phyloP scores from a whole-genome alignment of 2,888 invertebrate genomes.

The Acrocyrtus sp. region DNA sequence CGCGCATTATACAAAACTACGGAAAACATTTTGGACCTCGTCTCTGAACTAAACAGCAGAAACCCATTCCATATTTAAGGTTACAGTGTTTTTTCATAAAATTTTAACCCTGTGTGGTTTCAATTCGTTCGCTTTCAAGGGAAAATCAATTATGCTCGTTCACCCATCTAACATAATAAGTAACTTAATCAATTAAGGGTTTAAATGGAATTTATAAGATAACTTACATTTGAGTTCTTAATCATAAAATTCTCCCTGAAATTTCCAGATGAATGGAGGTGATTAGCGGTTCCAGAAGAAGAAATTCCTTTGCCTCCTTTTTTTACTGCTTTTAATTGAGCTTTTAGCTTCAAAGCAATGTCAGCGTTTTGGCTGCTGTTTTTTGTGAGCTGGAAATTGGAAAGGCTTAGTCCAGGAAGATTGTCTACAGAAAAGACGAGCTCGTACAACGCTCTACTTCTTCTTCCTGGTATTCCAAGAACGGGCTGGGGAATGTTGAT shows the following conservation, averaged over 20 bases:
- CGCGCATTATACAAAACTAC: too few relatives aligned
- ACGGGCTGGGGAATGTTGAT: conserved; percentile 74
- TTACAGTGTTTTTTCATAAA: too few relatives aligned
- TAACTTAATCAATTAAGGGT: too few relatives aligned
- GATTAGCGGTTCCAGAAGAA: neutral
- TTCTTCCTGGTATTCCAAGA: conserved; percentile 72
- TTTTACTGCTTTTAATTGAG: conserved; percentile 46
- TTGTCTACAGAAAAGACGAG: conserved; percentile 76
- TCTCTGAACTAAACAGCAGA: too few relatives aligned
- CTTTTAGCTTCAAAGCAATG: conserved; percentile 28
- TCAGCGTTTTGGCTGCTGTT: conserved; percentile 24
- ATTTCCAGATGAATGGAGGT: conserved; percentile 2
- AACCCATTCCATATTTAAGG: too few relatives aligned
- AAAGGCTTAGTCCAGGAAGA: conserved; percentile 70
- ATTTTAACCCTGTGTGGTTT: too few relatives aligned
- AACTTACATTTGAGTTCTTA: conserved; percentile 43
- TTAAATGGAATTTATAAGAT: too few relatives aligned
- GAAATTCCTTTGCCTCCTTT: conserved; percentile 25
- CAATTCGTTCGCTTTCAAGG: too few relatives aligned
- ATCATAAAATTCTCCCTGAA: conserved; percentile 46
- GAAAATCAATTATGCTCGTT: too few relatives aligned
- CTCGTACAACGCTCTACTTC: conserved; percentile 75
- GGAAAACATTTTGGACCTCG: too few relatives aligned
- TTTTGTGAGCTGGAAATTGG: conserved; percentile 62
- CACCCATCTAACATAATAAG: too few relatives aligned